A percentile compares a stretch with the other conserved stretches of the same genome.
Evolutionary conservation across 2,797 vertebrate species (phyloP).

Genomic region (Falco berigora): DNA sequence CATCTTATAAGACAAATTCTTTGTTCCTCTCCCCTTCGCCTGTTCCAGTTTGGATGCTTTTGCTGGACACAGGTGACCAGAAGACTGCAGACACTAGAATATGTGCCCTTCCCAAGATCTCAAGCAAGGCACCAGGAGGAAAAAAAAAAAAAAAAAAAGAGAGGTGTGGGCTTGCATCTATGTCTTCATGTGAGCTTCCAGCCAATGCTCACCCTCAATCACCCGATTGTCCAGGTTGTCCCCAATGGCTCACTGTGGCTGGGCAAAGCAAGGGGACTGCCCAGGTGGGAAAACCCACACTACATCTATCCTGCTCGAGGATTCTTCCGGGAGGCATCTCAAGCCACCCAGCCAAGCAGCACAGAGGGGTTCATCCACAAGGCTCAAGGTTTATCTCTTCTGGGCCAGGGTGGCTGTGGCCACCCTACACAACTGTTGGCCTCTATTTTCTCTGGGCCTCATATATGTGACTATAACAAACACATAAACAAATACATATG

Average conservation of each 20-base stretch:
- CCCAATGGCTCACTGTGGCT: not conserved
- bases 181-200: not conserved
- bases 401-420: not conserved
- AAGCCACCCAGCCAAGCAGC: not conserved
- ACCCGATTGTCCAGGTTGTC: too few relatives aligned
- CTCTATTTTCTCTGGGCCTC: not conserved
- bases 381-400: not conserved
- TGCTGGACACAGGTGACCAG: not conserved
- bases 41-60: not conserved
- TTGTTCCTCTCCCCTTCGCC: not conserved
- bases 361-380: not conserved
- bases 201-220: not conserved
- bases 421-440: not conserved
- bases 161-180: too few relatives aligned
- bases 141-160: too few relatives aligned
- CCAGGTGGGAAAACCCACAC: not conserved
- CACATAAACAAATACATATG: too few relatives aligned
- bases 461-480: not conserved
- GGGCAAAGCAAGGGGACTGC: not conserved
- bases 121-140: not conserved
- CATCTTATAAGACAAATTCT: not conserved
- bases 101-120: not conserved
- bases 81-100: fast-evolving
- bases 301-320: not conserved
- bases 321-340: not conserved